These are phyloP conservation scores for Spodoptera exigua DNA, from an alignment of 2,888 invertebrate species.

Conservation along the genomic window DNA sequence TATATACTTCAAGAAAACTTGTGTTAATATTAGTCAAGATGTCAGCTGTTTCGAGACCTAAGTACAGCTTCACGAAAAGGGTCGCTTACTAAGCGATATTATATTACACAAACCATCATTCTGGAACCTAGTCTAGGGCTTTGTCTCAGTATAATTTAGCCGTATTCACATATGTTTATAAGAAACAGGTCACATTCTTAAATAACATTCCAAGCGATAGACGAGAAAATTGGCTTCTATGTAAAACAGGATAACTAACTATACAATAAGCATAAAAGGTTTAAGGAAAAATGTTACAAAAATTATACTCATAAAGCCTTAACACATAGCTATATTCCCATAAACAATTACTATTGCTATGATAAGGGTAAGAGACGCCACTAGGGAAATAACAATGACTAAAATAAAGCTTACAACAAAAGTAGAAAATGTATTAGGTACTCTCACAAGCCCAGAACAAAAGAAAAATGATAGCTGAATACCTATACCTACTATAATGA, in stretches of 20 bases:
- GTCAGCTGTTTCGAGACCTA: conserved; percentile 21
- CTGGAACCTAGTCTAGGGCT: neutral
- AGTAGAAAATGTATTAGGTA: conserved; percentile 19
- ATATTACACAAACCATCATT: conserved; percentile 19
- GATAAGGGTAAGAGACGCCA: conserved; percentile 34
- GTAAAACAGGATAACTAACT: too few relatives aligned
- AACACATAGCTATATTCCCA: neutral
- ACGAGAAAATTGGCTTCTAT: too few relatives aligned
- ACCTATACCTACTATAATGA: conserved; percentile 6
- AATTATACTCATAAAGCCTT: too few relatives aligned
- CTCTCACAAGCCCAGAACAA: neutral
- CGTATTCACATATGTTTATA: conserved; percentile 4
- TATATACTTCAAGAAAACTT: too few relatives aligned
- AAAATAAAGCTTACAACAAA: conserved; percentile 17
- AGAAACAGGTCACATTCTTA: neutral
- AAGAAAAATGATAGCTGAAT: too few relatives aligned
- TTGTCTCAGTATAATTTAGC: neutral
- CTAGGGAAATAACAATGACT: conserved; percentile 38
- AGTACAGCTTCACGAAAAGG: conserved; percentile 34
- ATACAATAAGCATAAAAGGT: too few relatives aligned
- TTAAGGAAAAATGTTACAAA: too few relatives aligned
- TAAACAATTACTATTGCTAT: conserved; percentile 6
- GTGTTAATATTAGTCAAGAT: conserved; percentile 7
- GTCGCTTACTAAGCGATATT: conserved; percentile 20
- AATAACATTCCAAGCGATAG: too few relatives aligned